Evolutionary conservation across 2,797 vertebrate species (phyloP).

Genomic region (Pteronotus mesoamericanus): DNA sequence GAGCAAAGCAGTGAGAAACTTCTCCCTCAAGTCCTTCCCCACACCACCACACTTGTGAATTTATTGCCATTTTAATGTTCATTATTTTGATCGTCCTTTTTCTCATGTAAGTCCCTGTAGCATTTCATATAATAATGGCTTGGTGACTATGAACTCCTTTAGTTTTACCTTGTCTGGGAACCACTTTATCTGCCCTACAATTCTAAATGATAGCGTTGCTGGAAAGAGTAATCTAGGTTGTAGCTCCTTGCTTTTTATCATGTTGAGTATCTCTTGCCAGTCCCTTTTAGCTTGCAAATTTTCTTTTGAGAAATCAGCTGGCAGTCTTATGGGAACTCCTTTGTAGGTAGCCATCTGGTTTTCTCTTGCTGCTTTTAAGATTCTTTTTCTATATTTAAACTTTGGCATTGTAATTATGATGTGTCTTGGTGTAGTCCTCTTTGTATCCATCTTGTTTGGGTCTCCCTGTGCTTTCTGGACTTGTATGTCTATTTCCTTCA

Average conservation of each 20-base stretch:
- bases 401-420: background rate
- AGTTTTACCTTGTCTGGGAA: background rate
- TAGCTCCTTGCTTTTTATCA: background rate
- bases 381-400: background rate
- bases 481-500: background rate
- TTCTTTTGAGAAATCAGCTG: background rate
- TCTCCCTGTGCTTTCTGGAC: background rate
- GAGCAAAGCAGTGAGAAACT: background rate
- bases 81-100: too few species aligned
- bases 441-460: background rate
- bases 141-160: background rate
- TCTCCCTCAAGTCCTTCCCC: background rate
- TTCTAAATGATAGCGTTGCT: background rate
- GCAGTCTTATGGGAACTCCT: background rate
- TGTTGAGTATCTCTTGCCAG: background rate
- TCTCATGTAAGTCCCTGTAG: background rate
- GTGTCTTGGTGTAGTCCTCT: background rate
- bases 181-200: background rate
- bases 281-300: background rate
- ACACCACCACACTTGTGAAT: too few species aligned
- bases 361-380: background rate
- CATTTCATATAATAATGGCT: background rate
- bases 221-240: background rate
- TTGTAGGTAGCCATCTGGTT: background rate
- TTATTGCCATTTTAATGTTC: too few species aligned